Evolutionary conservation across 2,113 vertebrate species (phyloP).

Genomic region (Grammomys surdaster): DNA sequence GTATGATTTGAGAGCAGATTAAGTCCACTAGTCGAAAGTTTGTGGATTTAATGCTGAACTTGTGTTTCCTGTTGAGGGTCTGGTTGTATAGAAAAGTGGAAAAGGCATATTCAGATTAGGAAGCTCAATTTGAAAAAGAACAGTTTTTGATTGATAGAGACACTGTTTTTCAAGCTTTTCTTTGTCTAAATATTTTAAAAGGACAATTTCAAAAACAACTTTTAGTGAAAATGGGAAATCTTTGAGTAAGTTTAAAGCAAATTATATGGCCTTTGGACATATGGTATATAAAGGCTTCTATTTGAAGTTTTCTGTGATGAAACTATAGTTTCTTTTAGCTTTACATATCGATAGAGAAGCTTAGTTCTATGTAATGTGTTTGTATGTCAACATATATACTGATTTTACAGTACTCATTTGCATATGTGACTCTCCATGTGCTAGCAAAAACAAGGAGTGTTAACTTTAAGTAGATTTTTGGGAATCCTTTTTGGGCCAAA

Average conservation of each 20-base stretch:
- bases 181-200: not conserved
- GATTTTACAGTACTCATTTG: not conserved
- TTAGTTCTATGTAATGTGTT: not conserved
- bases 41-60: not conserved
- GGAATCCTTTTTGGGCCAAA: not conserved
- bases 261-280: not conserved
- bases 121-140: not conserved
- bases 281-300: conserved; percentile 29
- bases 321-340: not conserved
- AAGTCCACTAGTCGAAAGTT: not conserved
- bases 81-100: not conserved
- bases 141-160: not conserved
- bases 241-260: not conserved
- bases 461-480: not conserved
- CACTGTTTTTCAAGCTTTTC: not conserved
- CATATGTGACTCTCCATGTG: not conserved
- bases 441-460: not conserved
- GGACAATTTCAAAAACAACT: not conserved
- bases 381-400: not conserved
- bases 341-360: not conserved
- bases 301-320: not conserved
- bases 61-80: not conserved
- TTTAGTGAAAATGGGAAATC: not conserved
- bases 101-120: not conserved
- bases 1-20: not conserved